These are phyloP conservation scores for Hymenopus coronatus DNA, from an alignment of 2,888 invertebrate species.

Conservation along the genomic window DNA sequence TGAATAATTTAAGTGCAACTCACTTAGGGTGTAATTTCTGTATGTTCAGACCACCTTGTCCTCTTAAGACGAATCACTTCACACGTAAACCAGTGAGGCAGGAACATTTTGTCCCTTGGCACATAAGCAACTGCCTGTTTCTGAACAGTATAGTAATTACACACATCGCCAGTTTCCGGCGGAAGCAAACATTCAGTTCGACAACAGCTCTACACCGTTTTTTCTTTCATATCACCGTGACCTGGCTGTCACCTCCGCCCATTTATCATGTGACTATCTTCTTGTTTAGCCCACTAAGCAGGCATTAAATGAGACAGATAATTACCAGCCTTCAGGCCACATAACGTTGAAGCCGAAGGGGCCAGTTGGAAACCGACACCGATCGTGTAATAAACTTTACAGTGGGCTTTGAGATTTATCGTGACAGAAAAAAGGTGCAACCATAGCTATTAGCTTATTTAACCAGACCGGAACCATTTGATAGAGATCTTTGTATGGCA, in stretches of 20 bases:
- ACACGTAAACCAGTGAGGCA: not conserved
- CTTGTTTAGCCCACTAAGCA: constrained; percentile 9
- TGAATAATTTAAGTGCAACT: too few relatives aligned
- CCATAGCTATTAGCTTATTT: too few relatives aligned
- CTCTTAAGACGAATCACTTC: not conserved
- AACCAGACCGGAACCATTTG: too few relatives aligned
- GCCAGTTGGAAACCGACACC: constrained; percentile 7
- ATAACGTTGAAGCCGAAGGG: not conserved
- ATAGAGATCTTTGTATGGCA: too few relatives aligned
- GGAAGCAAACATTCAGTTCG: constrained; percentile 24
- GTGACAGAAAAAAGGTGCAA: not conserved
- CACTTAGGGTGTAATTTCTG: too few relatives aligned
- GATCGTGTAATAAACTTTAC: not conserved
- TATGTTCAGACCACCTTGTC: too few relatives aligned
- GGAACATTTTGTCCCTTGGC: not conserved
- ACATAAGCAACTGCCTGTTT: not conserved
- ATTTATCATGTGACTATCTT: constrained; percentile 4
- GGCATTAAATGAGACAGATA: constrained; percentile 1
- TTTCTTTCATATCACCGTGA: not conserved
- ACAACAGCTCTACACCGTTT: constrained; percentile 1
- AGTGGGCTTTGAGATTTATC: not conserved
- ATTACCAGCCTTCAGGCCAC: constrained; percentile 3
- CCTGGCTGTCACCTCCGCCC: not conserved
- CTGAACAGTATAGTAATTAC: not conserved
- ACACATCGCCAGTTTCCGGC: constrained; percentile 7